Percentiles rank a stretch among this genome's conserved stretches.
Conservation (phyloP, 2,888 invertebrate species). For the Sesamia inferens region DNA sequence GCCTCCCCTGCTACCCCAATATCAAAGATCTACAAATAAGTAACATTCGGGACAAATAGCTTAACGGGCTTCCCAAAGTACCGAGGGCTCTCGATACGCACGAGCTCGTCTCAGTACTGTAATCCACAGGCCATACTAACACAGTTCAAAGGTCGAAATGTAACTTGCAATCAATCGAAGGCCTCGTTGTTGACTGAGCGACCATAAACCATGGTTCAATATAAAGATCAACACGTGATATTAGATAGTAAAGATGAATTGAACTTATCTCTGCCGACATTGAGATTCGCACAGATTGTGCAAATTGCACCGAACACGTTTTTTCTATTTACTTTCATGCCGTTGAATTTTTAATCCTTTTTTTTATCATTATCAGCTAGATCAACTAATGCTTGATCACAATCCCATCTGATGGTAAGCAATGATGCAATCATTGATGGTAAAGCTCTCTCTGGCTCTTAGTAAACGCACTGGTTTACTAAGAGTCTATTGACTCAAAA, state of each 20-base stretch:
- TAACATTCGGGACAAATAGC: too few relatives aligned
- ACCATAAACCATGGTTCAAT: not conserved
- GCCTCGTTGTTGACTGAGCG: slow-evolving; percentile 5
- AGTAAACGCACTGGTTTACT: too few relatives aligned
- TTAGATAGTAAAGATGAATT: slow-evolving; percentile 21
- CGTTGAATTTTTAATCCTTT: too few relatives aligned
- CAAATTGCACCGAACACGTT: not conserved
- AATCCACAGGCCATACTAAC: not conserved
- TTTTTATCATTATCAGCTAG: too few relatives aligned
- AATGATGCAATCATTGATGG: too few relatives aligned
- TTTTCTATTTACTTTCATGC: slow-evolving; percentile 1
- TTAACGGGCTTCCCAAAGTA: not conserved
- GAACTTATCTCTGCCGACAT: not conserved
- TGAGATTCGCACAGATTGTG: not conserved
- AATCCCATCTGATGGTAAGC: too few relatives aligned
- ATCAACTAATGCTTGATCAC: too few relatives aligned
- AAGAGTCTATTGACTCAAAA: too few relatives aligned
- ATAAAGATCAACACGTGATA: slow-evolving; percentile 24
- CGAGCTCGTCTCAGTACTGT: not conserved
- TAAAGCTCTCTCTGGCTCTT: too few relatives aligned
- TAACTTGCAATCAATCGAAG: slow-evolving; percentile 1
- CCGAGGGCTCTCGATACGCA: not conserved
- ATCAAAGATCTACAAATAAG: not conserved
- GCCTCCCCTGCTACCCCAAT: too few relatives aligned
- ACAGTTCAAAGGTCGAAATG: slow-evolving; percentile 25